Evolutionary conservation across 2,113 vertebrate species (phyloP), one percentile per base, ranked within the genome.

Genomic region (Ictidomys tridecemlineatus): DNA sequence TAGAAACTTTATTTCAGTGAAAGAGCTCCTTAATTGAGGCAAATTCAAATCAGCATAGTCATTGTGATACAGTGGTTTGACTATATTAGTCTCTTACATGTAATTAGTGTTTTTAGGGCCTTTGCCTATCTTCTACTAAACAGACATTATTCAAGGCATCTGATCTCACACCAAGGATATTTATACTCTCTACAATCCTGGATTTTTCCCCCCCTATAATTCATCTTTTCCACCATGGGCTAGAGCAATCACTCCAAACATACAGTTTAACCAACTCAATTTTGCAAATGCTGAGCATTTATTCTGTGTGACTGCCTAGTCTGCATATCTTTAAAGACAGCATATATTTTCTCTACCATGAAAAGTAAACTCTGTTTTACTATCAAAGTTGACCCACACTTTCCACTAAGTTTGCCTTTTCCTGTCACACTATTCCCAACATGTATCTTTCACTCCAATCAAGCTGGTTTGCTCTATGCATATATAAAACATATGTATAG

Each of bases 1-100:
- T 93, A 98, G 96, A 97, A 97, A 98, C 91, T 96, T 97, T 94
- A 97, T 92, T 97, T 98, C 97, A 94, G 90, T 93, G 96, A 97
- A 98, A 95, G 84, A 97, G 92, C 84, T 95, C 72, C 90, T 97
- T 97, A 97, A 97, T 91, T 97, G 96, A 95, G 93, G 84, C 84
- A 96, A 95, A 97, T 98, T 98, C 87, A 97, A 98, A 97, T 97
- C 96, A 97, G 95, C 89, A 13, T 69, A 96, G 89, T 97, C 87
- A 96, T 95, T 97, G 96, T 92, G 87, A 93, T 96, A 90, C 92
- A 97, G 92, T 69, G 37, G 53, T 92, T 96, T 97, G 85, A 95
- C 72, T 91, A 56, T 95, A 91, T 97, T 97, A 95, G 67, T 96
- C 90, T 96, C 85, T 95, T 94, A 97, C 89, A 95, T 95, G 72